Conservation (phyloP, 2,797 vertebrate species). For the Simalia tracyae region DNA sequence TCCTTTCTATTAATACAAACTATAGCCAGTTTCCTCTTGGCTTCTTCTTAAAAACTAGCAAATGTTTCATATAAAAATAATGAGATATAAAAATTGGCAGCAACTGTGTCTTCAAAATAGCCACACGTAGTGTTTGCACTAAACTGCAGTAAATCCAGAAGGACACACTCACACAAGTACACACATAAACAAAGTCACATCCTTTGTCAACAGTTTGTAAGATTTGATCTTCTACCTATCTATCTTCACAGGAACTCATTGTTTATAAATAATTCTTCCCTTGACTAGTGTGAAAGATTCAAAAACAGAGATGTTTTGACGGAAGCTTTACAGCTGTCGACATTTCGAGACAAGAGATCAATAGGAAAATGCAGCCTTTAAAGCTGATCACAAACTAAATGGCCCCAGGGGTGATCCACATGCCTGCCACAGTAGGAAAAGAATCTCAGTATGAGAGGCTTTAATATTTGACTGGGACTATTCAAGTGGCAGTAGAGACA, state of each 20-base stretch:
- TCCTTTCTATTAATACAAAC: neutral
- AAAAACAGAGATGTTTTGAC: constrained; percentile 10
- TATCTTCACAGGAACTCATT: constrained; percentile 5
- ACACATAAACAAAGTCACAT: neutral
- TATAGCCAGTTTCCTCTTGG: neutral
- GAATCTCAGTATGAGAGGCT: neutral
- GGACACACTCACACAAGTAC: neutral
- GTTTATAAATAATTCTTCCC: constrained; percentile 27
- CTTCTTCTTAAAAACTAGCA: neutral
- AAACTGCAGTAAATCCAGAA: neutral
- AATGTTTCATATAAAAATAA: neutral
- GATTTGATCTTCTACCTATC: neutral
- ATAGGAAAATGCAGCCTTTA: neutral
- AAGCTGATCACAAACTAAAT: constrained; percentile 16
- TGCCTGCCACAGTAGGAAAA: constrained; percentile 8
- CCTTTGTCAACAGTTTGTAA: neutral
- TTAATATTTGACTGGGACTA: constrained; percentile 13
- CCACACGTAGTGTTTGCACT: neutral
- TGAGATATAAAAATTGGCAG: neutral
- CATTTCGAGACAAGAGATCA: constrained; percentile 30
- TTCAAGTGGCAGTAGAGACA: neutral
- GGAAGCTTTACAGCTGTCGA: constrained; percentile 19
- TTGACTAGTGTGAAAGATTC: neutral
- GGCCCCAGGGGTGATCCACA: neutral
- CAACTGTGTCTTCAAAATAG: neutral